Evolutionary conservation across 2,888 invertebrate species (phyloP), one percentile per base, ranked within the genome.

Genomic region (Abrostola tripartita): DNA sequence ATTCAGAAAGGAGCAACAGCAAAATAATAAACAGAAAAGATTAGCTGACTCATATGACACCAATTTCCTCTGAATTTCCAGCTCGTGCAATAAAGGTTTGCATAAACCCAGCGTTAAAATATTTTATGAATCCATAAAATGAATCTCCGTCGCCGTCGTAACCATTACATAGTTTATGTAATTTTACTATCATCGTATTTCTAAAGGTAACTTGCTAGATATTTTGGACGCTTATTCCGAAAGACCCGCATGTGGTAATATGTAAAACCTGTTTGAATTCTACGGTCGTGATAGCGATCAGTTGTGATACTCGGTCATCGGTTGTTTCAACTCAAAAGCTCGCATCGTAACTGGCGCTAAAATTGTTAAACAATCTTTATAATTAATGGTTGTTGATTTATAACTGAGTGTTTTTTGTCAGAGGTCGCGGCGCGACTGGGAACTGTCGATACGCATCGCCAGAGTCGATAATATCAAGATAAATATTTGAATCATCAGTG

Each of bases 241-340:
- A 74, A 78, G 49, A 53, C 38, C n/a, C 7, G n/a, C 37, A 61
- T 78, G 78, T 78, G 69, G 78, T 61, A 78, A 44, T 35, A 52
- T 56, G 40, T 38, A 44, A 49, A 76, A 75, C 76, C 61, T 14
- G 79, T 78, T 71, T 61, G 62, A 58, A 74, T 69, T 56, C 56
- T 60, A 62, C 63, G 47, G 60, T 59, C 57, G 63, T 65, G 76
- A 76, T 75, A 67, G 56, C 37, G 61, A 76, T 76, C 67, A 49
- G 6, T 52, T 57, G 11, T 70, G 62, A 78, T 78, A 74, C 74
- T 76, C 76, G 78, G 70, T 78, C 78, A 75, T 74, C 70, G 58
- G 44, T 78, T 50, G 54, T 51, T 66, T 53, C 49, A 55, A 57
- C 61, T 42, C 14, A 0, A 58, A 73, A 73, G 59, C 74, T 72